These are phyloP conservation scores for Augochlora pura DNA, from an alignment of 1,140 invertebrate species.

Conservation along the genomic window DNA sequence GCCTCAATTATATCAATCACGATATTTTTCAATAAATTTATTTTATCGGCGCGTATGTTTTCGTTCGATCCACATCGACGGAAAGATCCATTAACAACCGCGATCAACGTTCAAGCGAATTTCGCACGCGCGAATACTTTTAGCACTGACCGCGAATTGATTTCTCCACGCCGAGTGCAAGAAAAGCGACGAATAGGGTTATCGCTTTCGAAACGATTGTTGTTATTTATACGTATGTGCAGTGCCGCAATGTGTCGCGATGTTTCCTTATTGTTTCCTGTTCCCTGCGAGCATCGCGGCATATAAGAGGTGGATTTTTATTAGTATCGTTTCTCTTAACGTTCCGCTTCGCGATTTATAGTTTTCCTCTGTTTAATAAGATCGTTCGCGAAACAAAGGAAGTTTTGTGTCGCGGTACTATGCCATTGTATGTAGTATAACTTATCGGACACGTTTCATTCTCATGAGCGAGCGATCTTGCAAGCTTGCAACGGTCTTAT, in stretches of 20 bases:
- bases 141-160: neutral
- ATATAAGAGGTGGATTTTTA: neutral
- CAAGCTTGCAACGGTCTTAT: neutral
- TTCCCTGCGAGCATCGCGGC: neutral
- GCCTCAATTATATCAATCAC: neutral
- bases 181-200: neutral
- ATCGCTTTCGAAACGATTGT: constrained; percentile 14
- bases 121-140: neutral
- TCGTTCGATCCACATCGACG: neutral
- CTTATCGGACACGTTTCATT: neutral
- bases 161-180: too few relatives aligned
- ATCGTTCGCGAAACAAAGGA: neutral
- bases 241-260: neutral
- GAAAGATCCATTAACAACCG: neutral
- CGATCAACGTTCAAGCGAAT: neutral
- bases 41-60: neutral
- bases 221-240: constrained; percentile 8
- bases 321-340: neutral
- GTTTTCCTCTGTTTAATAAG: neutral
- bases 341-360: neutral
- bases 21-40: neutral
- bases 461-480: neutral
- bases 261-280: neutral
- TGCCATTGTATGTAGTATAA: neutral
- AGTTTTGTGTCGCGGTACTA: neutral